Base-by-base conservation (phyloP, 2,113 vertebrate species). In the Myrmecophaga tridactyla region DNA sequence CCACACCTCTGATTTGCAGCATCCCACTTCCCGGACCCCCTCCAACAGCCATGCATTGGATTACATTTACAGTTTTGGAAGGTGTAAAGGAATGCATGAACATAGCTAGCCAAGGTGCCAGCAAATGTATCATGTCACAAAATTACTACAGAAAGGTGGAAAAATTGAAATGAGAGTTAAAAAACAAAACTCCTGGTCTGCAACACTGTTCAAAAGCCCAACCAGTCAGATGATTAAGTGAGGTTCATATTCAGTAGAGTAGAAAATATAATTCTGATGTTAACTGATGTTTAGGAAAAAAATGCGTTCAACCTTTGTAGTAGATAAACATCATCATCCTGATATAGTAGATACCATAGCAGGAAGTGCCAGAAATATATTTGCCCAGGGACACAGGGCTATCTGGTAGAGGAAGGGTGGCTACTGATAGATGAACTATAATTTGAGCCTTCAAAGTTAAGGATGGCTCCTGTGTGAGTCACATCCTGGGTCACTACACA, bases 21-120 rank as follows among this genome's bases (percentile, higher is more conserved):
- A 97, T 97, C 93, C 97, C 89, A 97, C 95, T 98, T 98, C 93
- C 97, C n/a, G 29, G 90, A 76, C 87, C 97, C 94, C 75, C 80
- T 97, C 96, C 63, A 95, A 97, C 97, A 98, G 93, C 92, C 81
- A 60, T 90, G 96, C 51, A 14, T 23, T 95, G 92, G 96, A 98
- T 98, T 98, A 97, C 95, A 98, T 98, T 99, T 98, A 92, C 97
- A 98, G 97, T 97, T 98, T 98, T 97, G 96, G 80, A 98, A 98
- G 95, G 98, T 97, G 97, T 97, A 98, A 98, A 98, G 97, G 96
- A 98, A 98, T 98, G 95, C 90, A 98, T 0, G 69, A 94, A 89
- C 80, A 89, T 89, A 98, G 96, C 97, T 97, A 98, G 86, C 75
- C 95, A 96, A 97, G 77, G 92, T 51, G 36, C 93, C 93, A 97